Evolutionary conservation across 2,797 vertebrate genomes (phyloP).

Genomic region (Enteromius unitaeniatus): DNA sequence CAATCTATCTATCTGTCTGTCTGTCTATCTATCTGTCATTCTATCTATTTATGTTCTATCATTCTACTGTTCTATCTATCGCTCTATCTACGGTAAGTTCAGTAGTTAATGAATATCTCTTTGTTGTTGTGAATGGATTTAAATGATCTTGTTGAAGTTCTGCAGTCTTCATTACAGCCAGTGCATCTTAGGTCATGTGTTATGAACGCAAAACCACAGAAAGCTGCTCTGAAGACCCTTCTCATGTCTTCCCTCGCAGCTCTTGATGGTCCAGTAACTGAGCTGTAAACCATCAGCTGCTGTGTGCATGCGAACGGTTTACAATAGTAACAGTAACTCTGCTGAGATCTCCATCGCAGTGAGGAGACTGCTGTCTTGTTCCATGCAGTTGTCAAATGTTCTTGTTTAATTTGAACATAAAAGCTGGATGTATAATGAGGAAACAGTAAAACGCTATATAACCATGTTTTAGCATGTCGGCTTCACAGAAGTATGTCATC

Average conservation of each 20-base stretch:
- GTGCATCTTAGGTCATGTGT: not conserved
- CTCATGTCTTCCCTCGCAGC: conserved; percentile 10
- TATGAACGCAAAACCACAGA: conserved; percentile 3
- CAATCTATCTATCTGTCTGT: not conserved
- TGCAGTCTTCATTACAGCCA: not conserved
- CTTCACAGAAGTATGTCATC: not conserved
- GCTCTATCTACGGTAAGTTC: not conserved
- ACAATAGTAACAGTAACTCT: conserved; percentile 52
- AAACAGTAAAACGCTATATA: not conserved
- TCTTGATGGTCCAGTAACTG: conserved; percentile 44
- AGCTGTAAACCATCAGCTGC: conserved; percentile 26
- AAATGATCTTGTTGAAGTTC: conserved; percentile 4
- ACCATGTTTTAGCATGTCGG: not conserved
- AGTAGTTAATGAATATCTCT: not conserved
- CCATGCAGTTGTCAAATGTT: not conserved
- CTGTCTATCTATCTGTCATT: not conserved
- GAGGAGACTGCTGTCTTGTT: not conserved
- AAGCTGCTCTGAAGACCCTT: not conserved
- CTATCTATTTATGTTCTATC: too few relatives aligned
- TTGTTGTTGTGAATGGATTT: not conserved
- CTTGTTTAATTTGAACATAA: not conserved
- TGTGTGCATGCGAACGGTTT: conserved; percentile 8
- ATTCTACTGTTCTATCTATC: too few relatives aligned
- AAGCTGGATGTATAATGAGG: not conserved
- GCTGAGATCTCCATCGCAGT: conserved; percentile 41